phyloP scores from a whole-genome alignment of 1,140 invertebrate species.

The Bombus superbus region DNA sequence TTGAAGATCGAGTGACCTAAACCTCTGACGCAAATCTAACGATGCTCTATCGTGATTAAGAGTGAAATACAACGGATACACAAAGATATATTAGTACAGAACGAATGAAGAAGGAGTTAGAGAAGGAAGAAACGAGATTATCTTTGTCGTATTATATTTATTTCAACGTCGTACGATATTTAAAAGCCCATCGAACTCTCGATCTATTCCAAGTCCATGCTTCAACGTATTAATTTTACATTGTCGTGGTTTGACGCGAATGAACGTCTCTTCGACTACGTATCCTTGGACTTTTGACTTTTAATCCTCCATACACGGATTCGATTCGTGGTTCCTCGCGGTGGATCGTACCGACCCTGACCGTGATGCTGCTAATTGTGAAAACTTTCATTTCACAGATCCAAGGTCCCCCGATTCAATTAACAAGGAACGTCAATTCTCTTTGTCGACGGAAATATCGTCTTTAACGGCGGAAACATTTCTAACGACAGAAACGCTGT shows the following conservation, averaged over 20 bases:
- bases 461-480: neutral
- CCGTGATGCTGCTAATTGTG: neutral
- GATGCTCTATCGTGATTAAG: neutral
- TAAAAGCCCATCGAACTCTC: neutral
- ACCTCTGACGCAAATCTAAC: neutral
- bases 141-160: neutral
- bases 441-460: neutral
- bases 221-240: neutral
- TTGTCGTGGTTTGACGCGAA: neutral
- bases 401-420: constrained; percentile 29
- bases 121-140: neutral
- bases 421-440: constrained; percentile 18
- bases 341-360: neutral
- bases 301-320: neutral
- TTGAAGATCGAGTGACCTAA: neutral
- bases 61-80: neutral
- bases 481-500: constrained; percentile 17
- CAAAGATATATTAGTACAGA: neutral
- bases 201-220: neutral
- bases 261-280: neutral
- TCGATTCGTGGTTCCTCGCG: neutral
- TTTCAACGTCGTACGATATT: neutral
- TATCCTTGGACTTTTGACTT: constrained; percentile 10
- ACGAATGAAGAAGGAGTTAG: neutral
- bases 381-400: neutral